Conservation (phyloP, 2,888 invertebrate genomes). For the Aphodius granarius region DNA sequence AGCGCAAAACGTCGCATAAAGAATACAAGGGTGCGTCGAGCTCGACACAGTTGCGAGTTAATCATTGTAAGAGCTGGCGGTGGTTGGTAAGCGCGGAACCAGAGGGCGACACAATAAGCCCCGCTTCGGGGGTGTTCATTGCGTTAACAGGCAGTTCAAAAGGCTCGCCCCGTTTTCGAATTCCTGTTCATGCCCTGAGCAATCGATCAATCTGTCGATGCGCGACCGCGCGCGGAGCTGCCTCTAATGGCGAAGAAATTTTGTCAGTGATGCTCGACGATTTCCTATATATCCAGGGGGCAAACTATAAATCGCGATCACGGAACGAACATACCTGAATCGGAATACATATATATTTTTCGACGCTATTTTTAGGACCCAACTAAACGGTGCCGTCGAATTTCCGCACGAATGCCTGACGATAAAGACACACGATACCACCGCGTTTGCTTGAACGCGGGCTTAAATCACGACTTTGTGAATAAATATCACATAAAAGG, state of each 20-base stretch:
- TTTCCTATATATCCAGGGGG: neutral
- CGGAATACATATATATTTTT: neutral
- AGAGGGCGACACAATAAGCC: neutral
- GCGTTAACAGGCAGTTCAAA: neutral
- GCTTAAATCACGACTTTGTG: neutral
- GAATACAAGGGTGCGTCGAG: conserved; percentile 12
- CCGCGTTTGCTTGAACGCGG: neutral
- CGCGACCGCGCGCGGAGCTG: neutral
- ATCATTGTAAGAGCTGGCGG: neutral
- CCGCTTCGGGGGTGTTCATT: neutral
- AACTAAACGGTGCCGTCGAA: neutral
- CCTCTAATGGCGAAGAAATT: neutral
- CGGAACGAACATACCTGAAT: neutral
- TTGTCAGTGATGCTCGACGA: neutral
- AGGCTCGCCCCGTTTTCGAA: neutral
- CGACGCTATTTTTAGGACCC: neutral
- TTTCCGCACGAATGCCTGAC: neutral
- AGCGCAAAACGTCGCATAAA: conserved; percentile 17
- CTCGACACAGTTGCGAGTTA: neutral
- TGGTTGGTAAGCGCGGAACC: neutral
- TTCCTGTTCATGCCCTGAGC: neutral
- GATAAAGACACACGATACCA: neutral
- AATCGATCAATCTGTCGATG: neutral
- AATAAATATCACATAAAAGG: neutral
- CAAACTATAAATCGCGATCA: neutral